These are phyloP conservation scores for Paraescarpia echinospica DNA, from an alignment of 1,140 invertebrate genomes.

Conservation along the genomic window DNA sequence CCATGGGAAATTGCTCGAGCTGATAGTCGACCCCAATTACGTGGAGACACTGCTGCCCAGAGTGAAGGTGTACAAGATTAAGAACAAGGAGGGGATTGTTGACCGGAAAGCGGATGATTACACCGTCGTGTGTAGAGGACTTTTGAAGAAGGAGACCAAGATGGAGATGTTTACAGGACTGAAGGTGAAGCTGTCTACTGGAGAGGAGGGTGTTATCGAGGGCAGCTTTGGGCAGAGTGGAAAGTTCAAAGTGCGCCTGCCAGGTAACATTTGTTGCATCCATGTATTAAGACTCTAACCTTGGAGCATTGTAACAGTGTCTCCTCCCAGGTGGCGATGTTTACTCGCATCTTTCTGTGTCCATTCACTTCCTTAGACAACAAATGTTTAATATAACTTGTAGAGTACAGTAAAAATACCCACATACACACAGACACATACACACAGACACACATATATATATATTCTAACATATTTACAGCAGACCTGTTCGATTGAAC, in stretches of 20 bases:
- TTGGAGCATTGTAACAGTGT: too few relatives aligned
- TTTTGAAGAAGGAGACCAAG: slow-evolving; percentile 77
- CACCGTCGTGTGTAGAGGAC: slow-evolving; percentile 44
- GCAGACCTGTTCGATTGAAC: too few relatives aligned
- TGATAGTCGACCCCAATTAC: slow-evolving; percentile 62
- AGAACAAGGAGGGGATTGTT: slow-evolving; percentile 67
- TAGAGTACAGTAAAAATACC: too few relatives aligned
- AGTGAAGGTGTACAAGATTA: slow-evolving; percentile 67
- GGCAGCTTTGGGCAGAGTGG: slow-evolving; percentile 73
- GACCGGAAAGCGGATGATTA: slow-evolving; percentile 59
- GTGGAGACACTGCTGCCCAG: slow-evolving; percentile 59
- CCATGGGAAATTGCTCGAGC: slow-evolving; percentile 64
- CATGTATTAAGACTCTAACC: too few relatives aligned
- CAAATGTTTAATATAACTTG: too few relatives aligned
- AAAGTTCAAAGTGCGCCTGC: slow-evolving; percentile 70
- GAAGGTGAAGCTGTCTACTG: slow-evolving; percentile 66
- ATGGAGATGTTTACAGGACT: slow-evolving; percentile 68
- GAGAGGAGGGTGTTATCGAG: slow-evolving; percentile 69
- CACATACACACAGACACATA: background rate
- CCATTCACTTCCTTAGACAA: too few relatives aligned
- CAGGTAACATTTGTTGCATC: slow-evolving; percentile 36
- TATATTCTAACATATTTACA: too few relatives aligned
- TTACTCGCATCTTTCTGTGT: too few relatives aligned
- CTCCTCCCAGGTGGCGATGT: too few relatives aligned
- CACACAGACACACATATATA: too few relatives aligned